Evolutionary conservation across 2,888 invertebrate genomes (phyloP), one percentile per base, ranked within the genome.

Genomic region (Eilema depressum): DNA sequence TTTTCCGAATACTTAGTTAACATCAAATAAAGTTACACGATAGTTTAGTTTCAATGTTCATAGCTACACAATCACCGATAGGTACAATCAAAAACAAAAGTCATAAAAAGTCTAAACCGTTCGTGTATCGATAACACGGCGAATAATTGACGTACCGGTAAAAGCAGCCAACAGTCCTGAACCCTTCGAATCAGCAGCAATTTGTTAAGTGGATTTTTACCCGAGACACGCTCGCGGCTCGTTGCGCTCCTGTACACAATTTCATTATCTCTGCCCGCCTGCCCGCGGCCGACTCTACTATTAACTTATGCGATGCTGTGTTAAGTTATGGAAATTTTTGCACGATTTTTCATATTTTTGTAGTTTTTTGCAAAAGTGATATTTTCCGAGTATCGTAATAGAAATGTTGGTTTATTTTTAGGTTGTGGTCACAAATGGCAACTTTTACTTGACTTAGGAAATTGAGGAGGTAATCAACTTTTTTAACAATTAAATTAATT

Each of bases 131-230:
- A 93, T 93, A 93, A 90, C 93, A 91, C 88, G 88, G 81, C 86
- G 89, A 89, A 92, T 93, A 93, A 93, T 92, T 92, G 94, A 93
- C 91, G 91, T 89, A 87, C 89, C 92, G 91, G 93, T 92, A 93
- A 93, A 93, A 94, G 92, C 93, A 91, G 92, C 89, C 93, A 94
- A 93, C 94, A 94, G 94, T 93, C 94, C 94, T 91, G 92, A 94
- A 92, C 95, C 95, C 93, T 93, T 91, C 94, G 94, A 95, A 95
- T 95, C 95, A 95, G 94, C 95, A 93, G 95, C 95, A 95, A 95
- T 95, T 95, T 95, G 95, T 95, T 95, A 95, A 95, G 95, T 95
- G 95, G 95, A 95, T 95, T 95, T 95, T 95, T 95, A 94, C 91
- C 92, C 94, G 95, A 95, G 95, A 94, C 95, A 93, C 93, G 94